phyloP scores from a whole-genome alignment of 2,888 invertebrate genomes.

The Osmoderma eremita region DNA sequence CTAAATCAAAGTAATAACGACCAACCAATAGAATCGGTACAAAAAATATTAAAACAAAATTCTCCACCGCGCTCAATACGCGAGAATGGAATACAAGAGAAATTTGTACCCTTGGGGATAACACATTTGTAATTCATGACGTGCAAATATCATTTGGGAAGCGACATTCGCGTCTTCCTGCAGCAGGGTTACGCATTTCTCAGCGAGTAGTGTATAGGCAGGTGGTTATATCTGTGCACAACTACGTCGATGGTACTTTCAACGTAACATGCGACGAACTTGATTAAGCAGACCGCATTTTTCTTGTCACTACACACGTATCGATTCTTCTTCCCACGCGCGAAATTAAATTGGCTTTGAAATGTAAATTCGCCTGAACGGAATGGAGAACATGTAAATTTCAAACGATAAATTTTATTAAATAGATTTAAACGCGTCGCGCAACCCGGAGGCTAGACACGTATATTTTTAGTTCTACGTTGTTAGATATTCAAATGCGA shows the following conservation, averaged over 20 bases:
- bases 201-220: not conserved
- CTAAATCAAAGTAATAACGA: too few species aligned
- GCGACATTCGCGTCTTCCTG: constrained; percentile 13
- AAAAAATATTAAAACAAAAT: constrained; percentile 20
- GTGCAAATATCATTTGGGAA: constrained; percentile 31
- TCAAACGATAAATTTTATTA: constrained; percentile 7
- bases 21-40: constrained; percentile 11
- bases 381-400: constrained; percentile 12
- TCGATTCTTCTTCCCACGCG: constrained; percentile 13
- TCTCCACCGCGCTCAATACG: not conserved
- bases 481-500: too few species aligned
- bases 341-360: constrained; percentile 17
- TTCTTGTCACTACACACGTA: constrained; percentile 1
- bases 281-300: constrained; percentile 17
- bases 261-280: not conserved
- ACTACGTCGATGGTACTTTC: not conserved
- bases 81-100: not conserved
- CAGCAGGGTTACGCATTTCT: constrained; percentile 6
- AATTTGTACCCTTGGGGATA: constrained; percentile 1
- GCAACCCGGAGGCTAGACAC: too few species aligned
- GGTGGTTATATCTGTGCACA: not conserved
- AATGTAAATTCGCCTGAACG: constrained; percentile 8
- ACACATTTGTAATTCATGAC: constrained; percentile 27
- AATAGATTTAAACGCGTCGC: constrained; percentile 9
- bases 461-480: too few species aligned